Conservation (phyloP, 2,888 invertebrate species). For the Cheilosia scutellata region DNA sequence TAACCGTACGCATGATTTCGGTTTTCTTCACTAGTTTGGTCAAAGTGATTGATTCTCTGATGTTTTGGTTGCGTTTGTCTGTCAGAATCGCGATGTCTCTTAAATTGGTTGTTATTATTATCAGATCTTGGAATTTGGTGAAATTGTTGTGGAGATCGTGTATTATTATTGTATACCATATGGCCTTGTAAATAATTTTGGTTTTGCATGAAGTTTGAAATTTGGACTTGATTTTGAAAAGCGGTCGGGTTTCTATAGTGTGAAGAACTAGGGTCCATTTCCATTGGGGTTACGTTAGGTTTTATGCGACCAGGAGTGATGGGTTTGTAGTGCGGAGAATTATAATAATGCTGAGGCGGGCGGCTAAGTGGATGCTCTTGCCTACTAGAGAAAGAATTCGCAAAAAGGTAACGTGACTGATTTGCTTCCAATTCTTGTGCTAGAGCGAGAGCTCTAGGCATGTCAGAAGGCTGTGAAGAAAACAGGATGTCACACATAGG, state of each 20-base stretch:
- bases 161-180: background rate
- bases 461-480: slow-evolving; percentile 45
- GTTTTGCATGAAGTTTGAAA: slow-evolving; percentile 12
- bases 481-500: slow-evolving; percentile 62
- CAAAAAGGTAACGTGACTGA: slow-evolving; percentile 40
- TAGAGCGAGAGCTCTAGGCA: slow-evolving; percentile 37
- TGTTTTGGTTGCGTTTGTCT: slow-evolving; percentile 19
- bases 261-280: slow-evolving; percentile 14
- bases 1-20: background rate
- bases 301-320: slow-evolving; percentile 5
- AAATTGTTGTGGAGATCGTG: slow-evolving; percentile 17
- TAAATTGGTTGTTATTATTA: slow-evolving; percentile 7
- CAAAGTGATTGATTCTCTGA: slow-evolving; percentile 20
- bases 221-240: slow-evolving; percentile 18
- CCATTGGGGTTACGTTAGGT: slow-evolving; percentile 20
- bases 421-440: slow-evolving; percentile 21
- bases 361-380: background rate
- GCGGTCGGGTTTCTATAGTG: slow-evolving; percentile 20
- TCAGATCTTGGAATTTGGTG: slow-evolving; percentile 15
- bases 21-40: slow-evolving; percentile 14
- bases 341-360: background rate
- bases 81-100: slow-evolving; percentile 21
- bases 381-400: slow-evolving; percentile 8
- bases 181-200: background rate
- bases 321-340: slow-evolving; percentile 19